A percentile compares a stretch with the other conserved stretches of the same genome.
Evolutionary conservation across 1,140 invertebrate species (phyloP).

Genomic region (Drosophila gunungcola): DNA sequence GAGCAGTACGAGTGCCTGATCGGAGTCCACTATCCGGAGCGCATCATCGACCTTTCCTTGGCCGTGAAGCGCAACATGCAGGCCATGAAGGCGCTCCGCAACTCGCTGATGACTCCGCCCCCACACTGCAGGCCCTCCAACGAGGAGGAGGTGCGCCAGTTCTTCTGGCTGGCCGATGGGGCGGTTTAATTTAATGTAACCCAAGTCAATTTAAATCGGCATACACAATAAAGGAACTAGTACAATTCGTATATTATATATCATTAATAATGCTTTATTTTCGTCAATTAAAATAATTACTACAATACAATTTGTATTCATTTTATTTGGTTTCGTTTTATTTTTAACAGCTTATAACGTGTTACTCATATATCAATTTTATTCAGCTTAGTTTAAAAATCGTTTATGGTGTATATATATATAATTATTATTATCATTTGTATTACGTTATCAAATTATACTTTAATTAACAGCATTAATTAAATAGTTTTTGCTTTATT

Average conservation of each 20-base stretch:
- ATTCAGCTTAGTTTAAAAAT: slow-evolving; percentile 68
- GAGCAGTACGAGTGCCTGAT: slow-evolving; percentile 88
- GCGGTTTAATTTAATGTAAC: slow-evolving; percentile 1
- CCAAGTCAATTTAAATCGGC: background rate
- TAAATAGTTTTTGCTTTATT: slow-evolving; percentile 33
- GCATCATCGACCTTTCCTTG: slow-evolving; percentile 88
- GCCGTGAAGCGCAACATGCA: slow-evolving; percentile 86
- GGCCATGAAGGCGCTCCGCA: slow-evolving; percentile 85
- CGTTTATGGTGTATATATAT: slow-evolving; percentile 67
- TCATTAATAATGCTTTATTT: slow-evolving; percentile 80
- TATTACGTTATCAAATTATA: slow-evolving; percentile 73
- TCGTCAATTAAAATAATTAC: slow-evolving; percentile 63
- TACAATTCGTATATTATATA: slow-evolving; percentile 42
- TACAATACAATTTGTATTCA: slow-evolving; percentile 69
- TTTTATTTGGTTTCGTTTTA: slow-evolving; percentile 73
- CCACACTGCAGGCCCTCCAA: slow-evolving; percentile 88
- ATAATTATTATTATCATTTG: slow-evolving; percentile 74
- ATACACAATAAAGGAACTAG: slow-evolving; percentile 21
- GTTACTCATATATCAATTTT: slow-evolving; percentile 66
- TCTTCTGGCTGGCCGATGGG: slow-evolving; percentile 87
- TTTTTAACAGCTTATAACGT: slow-evolving; percentile 77
- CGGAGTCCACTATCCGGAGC: slow-evolving; percentile 89
- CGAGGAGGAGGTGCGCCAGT: slow-evolving; percentile 87
- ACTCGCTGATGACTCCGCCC: slow-evolving; percentile 84
- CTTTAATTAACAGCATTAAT: slow-evolving; percentile 62